phyloP scores from a whole-genome alignment of 2,888 invertebrate species.

The Phortica magna region DNA sequence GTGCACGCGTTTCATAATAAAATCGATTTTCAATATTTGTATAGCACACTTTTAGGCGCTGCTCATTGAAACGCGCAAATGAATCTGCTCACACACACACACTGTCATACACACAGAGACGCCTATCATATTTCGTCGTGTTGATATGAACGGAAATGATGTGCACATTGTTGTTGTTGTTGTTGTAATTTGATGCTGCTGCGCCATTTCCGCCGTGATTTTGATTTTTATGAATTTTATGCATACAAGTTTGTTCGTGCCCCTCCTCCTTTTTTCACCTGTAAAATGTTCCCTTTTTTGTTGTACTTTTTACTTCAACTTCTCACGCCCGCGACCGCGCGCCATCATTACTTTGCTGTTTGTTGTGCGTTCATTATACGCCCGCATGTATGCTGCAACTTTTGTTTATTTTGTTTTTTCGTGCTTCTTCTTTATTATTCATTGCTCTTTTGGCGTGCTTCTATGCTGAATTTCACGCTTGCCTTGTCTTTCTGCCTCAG shows the following conservation, averaged over 20 bases:
- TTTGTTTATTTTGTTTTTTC: not conserved
- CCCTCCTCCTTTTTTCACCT: not conserved
- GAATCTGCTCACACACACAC: not conserved
- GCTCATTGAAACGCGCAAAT: slow-evolving; percentile 26
- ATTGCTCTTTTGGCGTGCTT: not conserved
- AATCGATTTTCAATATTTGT: slow-evolving; percentile 28
- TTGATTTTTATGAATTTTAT: slow-evolving; percentile 33
- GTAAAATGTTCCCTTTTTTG: not conserved
- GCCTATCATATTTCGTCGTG: not conserved
- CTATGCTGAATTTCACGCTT: slow-evolving; percentile 17
- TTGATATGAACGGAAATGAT: slow-evolving; percentile 18
- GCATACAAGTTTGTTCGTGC: not conserved
- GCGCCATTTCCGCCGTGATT: slow-evolving; percentile 8
- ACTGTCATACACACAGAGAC: not conserved
- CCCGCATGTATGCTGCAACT: slow-evolving; percentile 13
- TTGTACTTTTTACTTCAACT: not conserved
- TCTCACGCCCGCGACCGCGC: not conserved
- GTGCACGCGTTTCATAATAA: slow-evolving; percentile 1
- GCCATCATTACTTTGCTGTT: not conserved
- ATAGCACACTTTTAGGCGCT: slow-evolving; percentile 20
- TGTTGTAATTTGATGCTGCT: slow-evolving; percentile 22
- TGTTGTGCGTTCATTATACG: not conserved
- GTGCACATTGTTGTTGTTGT: slow-evolving; percentile 27
- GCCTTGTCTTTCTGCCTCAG: slow-evolving; percentile 24
- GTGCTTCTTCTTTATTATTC: not conserved